Conservation (phyloP, 2,113 vertebrate species). For the Irena cyanogastra region DNA sequence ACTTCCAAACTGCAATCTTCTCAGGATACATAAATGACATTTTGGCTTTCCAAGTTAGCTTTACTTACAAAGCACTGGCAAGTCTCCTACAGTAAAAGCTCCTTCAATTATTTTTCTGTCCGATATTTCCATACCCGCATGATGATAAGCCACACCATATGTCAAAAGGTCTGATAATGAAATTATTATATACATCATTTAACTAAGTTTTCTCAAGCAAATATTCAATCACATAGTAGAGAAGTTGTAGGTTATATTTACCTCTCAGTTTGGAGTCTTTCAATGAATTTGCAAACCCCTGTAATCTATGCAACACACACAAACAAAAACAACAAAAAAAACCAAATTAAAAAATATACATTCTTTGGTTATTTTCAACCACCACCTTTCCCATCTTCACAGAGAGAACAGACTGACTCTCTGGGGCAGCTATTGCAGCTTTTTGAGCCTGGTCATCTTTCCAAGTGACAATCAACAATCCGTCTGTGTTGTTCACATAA, state of each 20-base stretch:
- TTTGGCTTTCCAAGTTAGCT: not conserved
- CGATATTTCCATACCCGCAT: slow-evolving; percentile 88
- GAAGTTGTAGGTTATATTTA: slow-evolving; percentile 54
- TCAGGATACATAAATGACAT: not conserved
- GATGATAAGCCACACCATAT: slow-evolving; percentile 90
- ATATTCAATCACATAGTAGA: not conserved
- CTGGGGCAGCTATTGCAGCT: not conserved
- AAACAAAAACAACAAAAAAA: not conserved
- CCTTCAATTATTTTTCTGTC: slow-evolving; percentile 90
- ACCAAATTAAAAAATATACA: not conserved
- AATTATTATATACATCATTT: not conserved
- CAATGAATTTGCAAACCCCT: slow-evolving; percentile 81
- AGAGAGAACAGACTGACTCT: not conserved
- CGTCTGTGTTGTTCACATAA: not conserved
- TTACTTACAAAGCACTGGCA: slow-evolving; percentile 94
- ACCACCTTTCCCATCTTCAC: not conserved
- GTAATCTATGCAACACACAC: slow-evolving; percentile 74
- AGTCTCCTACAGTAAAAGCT: slow-evolving; percentile 84
- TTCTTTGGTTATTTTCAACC: not conserved
- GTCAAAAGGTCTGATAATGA: slow-evolving; percentile 79
- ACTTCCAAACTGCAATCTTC: not conserved
- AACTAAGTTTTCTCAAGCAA: not conserved
- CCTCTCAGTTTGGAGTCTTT: slow-evolving; percentile 91
- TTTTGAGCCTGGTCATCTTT: not conserved
- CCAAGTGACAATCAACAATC: not conserved